Conservation (phyloP, 1,140 invertebrate species). For the Eufriesea mexicana region DNA sequence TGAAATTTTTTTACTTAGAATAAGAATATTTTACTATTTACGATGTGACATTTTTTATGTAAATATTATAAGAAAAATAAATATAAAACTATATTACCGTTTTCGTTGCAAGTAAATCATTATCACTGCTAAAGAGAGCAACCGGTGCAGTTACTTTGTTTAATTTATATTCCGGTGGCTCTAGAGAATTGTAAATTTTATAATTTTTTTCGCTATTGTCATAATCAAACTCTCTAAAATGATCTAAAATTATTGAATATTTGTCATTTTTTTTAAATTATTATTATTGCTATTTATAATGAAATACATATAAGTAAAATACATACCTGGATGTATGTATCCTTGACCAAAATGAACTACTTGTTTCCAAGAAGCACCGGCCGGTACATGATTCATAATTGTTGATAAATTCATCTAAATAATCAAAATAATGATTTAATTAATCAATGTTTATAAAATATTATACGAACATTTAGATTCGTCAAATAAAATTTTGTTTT, state of each 20-base stretch:
- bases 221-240: constrained; percentile 79
- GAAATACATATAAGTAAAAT: background rate
- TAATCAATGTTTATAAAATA: too few relatives aligned
- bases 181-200: constrained; percentile 74
- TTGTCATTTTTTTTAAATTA: background rate
- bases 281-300: background rate
- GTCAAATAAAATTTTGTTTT: too few relatives aligned
- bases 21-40: too few relatives aligned
- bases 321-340: constrained; percentile 78
- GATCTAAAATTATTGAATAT: constrained; percentile 60
- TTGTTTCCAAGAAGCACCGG: constrained; percentile 90
- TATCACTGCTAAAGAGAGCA: constrained; percentile 85
- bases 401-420: constrained; percentile 86
- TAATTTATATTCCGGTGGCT: constrained; percentile 85
- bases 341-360: constrained; percentile 88
- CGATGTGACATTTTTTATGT: too few relatives aligned
- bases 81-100: constrained; percentile 70
- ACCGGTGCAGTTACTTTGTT: constrained; percentile 84
- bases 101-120: constrained; percentile 85
- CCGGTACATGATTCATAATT: constrained; percentile 89
- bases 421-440: background rate
- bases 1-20: background rate
- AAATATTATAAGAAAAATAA: background rate
- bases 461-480: too few relatives aligned
- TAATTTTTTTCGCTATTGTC: constrained; percentile 78